phyloP scores from a whole-genome alignment of 2,888 invertebrate genomes.

The Bruchidius siliquastri region DNA sequence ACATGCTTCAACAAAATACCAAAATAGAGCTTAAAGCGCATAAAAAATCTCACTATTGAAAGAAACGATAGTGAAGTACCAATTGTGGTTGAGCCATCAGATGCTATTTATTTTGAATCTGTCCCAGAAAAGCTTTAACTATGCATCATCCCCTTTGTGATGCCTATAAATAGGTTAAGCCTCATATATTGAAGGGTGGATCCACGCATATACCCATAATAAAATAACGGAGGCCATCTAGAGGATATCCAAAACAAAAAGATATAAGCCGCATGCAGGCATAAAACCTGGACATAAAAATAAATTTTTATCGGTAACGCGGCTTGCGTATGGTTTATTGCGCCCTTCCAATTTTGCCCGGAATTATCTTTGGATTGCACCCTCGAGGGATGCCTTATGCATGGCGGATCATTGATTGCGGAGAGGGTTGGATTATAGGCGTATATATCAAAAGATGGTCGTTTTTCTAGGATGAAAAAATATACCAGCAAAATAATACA shows the following conservation, averaged over 20 bases:
- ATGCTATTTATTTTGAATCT: no score
- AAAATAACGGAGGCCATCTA: background rate
- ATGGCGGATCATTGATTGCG: background rate
- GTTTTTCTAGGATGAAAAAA: no score
- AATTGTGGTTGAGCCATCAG: no score
- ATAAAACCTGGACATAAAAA: background rate
- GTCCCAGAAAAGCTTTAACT: background rate
- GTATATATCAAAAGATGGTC: background rate
- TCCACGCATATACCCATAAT: background rate
- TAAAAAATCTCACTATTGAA: no score
- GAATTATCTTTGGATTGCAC: background rate
- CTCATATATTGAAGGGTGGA: background rate
- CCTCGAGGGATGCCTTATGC: background rate
- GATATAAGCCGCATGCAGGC: background rate
- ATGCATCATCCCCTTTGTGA: background rate
- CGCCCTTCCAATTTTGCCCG: background rate
- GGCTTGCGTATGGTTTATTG: background rate
- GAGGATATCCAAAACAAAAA: background rate
- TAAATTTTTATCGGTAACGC: background rate
- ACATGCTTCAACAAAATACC: no score
- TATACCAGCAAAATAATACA: no score
- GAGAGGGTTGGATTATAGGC: background rate
- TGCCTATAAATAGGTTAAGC: background rate
- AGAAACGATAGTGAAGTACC: no score
- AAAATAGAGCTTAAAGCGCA: no score